phyloP scores from a whole-genome alignment of 2,113 vertebrate genomes.

The Cynocephalus volans region DNA sequence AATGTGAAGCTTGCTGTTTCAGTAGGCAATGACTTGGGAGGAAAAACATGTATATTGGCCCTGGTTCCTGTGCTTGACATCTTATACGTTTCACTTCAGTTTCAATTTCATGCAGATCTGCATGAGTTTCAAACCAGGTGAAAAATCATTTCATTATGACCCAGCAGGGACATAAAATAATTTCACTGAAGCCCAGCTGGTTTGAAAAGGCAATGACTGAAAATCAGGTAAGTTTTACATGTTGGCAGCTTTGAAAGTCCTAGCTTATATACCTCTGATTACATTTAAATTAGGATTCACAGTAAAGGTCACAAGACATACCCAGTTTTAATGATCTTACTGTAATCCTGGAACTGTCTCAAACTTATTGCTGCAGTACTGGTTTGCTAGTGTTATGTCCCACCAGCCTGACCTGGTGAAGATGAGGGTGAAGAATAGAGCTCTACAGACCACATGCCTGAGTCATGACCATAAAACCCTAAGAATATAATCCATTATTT shows the following conservation, averaged over 20 bases:
- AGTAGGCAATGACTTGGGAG: constrained; percentile 2
- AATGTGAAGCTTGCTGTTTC: constrained; percentile 42
- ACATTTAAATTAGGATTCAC: constrained; percentile 73
- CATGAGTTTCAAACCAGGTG: constrained; percentile 73
- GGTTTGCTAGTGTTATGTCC: background rate
- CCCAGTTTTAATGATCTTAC: constrained; percentile 14
- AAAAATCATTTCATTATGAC: constrained; percentile 83
- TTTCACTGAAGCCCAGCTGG: constrained; percentile 67
- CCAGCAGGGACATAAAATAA: constrained; percentile 78
- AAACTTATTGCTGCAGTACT: background rate
- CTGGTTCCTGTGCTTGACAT: background rate
- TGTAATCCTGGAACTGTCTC: background rate
- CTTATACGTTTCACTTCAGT: constrained; percentile 63
- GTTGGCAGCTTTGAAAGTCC: constrained; percentile 69
- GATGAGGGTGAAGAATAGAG: rapidly evolving
- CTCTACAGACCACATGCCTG: background rate
- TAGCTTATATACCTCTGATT: constrained; percentile 71
- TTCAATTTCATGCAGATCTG: constrained; percentile 71
- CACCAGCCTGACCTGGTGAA: background rate
- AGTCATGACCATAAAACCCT: background rate
- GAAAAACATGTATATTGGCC: background rate
- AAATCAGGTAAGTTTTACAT: constrained; percentile 44
- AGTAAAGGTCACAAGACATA: constrained; percentile 18
- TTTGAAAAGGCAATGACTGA: constrained; percentile 57
- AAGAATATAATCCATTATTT: background rate